Evolutionary conservation across 2,113 vertebrate genomes (phyloP).

Genomic region (Polypterus senegalus): DNA sequence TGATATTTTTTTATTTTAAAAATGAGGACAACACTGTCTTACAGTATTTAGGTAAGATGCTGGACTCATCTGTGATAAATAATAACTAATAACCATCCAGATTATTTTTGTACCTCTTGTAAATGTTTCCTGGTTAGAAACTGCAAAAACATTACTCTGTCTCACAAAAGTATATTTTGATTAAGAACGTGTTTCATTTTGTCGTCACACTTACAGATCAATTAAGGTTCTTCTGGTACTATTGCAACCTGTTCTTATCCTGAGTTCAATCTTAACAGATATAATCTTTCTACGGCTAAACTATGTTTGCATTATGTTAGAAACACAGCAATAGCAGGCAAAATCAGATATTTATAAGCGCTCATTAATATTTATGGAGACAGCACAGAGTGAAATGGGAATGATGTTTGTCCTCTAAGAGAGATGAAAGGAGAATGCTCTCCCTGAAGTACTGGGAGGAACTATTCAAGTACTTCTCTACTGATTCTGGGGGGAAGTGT

Average conservation of each 20-base stretch:
- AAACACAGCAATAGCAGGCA: conserved; percentile 52
- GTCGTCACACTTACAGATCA: conserved; percentile 50
- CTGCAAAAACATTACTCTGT: conserved; percentile 45
- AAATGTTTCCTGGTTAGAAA: background rate
- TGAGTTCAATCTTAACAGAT: conserved; percentile 6
- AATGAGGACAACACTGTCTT: no score
- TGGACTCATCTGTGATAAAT: no score
- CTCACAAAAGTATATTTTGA: conserved; percentile 45
- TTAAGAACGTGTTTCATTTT: conserved; percentile 54
- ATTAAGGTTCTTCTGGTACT: conserved; percentile 44
- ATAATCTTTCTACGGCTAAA: background rate
- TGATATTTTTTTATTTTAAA: no score
- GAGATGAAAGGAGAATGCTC: conserved; percentile 61
- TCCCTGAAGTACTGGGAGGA: conserved; percentile 28
- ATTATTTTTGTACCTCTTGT: no score
- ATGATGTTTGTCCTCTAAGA: conserved; percentile 71
- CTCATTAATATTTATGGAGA: conserved; percentile 62
- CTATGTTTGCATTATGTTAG: conserved; percentile 19
- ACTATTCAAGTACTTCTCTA: no score
- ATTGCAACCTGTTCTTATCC: conserved; percentile 46
- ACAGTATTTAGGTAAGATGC: no score
- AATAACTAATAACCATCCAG: no score
- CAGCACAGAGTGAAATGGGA: conserved; percentile 37
- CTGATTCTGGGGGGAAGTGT: no score
- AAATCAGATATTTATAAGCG: conserved; percentile 67